A percentile compares a stretch with the other conserved stretches of the same genome.
Evolutionary conservation across 2,113 vertebrate species (phyloP).

Genomic region (Xenotilapia leptura): DNA sequence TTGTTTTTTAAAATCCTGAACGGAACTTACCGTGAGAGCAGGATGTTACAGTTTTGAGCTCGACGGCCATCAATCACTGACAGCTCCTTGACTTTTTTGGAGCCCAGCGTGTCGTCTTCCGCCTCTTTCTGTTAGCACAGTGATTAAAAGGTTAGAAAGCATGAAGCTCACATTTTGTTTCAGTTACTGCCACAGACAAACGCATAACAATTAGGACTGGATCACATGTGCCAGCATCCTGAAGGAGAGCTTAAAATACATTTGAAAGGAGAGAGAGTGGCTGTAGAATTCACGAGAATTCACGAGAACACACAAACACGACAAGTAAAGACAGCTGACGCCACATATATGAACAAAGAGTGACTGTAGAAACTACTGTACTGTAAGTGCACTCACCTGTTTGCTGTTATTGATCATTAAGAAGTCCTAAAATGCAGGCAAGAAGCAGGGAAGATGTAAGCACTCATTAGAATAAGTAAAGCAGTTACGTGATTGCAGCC

Average conservation of each 20-base stretch:
- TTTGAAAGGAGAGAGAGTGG: neutral
- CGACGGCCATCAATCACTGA: constrained; percentile 95
- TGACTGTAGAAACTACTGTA: neutral
- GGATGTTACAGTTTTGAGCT: constrained; percentile 98
- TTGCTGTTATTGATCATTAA: constrained; percentile 95
- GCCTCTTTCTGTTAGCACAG: constrained; percentile 85
- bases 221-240: neutral
- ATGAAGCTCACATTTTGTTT: neutral
- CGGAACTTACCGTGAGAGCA: constrained; percentile 84
- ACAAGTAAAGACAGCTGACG: neutral
- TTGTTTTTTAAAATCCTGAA: neutral
- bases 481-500: constrained; percentile 83
- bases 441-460: constrained; percentile 92
- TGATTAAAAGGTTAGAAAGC: neutral
- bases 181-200: neutral
- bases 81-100: constrained; percentile 95
- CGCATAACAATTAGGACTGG: neutral
- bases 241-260: neutral
- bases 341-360: neutral
- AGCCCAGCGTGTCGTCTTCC: constrained; percentile 87
- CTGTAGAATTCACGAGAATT: neutral
- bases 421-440: constrained; percentile 97
- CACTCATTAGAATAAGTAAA: constrained; percentile 78
- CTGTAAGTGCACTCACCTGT: constrained; percentile 84
- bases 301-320: neutral